Base-by-base conservation (phyloP, 1,140 invertebrate genomes). In the Drosophila chauvacae region DNA sequence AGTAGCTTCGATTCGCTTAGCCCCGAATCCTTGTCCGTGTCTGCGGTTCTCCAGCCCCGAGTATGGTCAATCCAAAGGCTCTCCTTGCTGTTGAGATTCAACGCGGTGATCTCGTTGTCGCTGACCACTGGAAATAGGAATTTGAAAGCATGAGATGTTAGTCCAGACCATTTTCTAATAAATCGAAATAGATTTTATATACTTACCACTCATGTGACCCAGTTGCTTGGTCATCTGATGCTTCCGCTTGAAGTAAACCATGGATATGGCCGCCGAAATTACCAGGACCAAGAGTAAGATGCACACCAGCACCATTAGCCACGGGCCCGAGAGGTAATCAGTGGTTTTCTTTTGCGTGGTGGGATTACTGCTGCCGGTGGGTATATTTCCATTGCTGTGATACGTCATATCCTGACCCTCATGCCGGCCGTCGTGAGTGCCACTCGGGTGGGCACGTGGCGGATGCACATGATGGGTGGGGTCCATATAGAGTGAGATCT, bases 291-390 rank as follows among this genome's bases (percentile, higher is more conserved):
- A 93, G 16, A 92, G 74, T 16, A 91, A 56, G 7, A 94, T 94
- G 35, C 96, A 95, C 33, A 97, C 94, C 4, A 96, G 90, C 1
- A 95, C 94, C 45, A 97, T 94, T 80, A 97, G 96, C 96, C 96
- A 97, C 0, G 96, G 95, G 85, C 97, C 95, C 23, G 93, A 93
- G 0, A 95, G 93, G 33, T 95, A 93, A 93, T 50, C 90, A 79
- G 35, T 90, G 73, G 33, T 84, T 50, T 92, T 92, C 35, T 73
- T 91, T 30, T 92, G 91, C 9, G 91, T 92, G 10, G 91, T 91
- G 30, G 86, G 85, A 68, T 91, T 90, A 5, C 57, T 72, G 20
- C 76, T 79, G 3, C 64, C 77, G 11, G 85, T 66, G 30, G 81
- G 59, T 74, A 79, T 20, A 48, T 81, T 39, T 51, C 74, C 79